Percentiles rank a stretch among this genome's conserved stretches.
Evolutionary conservation across 2,888 invertebrate species (phyloP).

Genomic region (Parnassius apollo): DNA sequence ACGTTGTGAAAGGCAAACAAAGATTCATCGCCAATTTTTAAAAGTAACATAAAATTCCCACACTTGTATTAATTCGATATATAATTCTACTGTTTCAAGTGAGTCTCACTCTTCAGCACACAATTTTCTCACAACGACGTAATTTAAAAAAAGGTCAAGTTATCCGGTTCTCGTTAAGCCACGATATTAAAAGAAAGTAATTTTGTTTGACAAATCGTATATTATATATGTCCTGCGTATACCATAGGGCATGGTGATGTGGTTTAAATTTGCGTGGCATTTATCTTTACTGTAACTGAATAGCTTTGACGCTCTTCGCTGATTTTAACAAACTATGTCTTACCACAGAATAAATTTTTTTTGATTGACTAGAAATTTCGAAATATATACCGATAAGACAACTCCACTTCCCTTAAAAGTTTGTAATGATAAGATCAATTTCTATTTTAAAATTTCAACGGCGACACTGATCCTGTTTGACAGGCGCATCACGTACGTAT

Average conservation of each 20-base stretch:
- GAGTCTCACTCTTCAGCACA: not conserved
- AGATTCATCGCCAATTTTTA: not conserved
- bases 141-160: conserved; percentile 40
- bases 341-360: not conserved
- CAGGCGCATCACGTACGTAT: conserved; percentile 15
- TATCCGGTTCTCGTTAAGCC: conserved; percentile 60
- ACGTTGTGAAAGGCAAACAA: too few species aligned
- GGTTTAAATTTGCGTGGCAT: not conserved
- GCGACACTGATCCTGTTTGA: conserved; percentile 13
- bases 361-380: too few species aligned
- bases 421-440: conserved; percentile 8
- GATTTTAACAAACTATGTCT: not conserved
- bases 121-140: conserved; percentile 1
- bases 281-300: conserved; percentile 5
- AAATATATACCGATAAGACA: not conserved
- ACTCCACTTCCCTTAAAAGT: not conserved
- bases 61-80: not conserved
- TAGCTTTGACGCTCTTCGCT: not conserved
- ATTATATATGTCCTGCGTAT: not conserved
- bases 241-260: conserved; percentile 1
- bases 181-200: conserved; percentile 47
- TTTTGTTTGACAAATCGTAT: conserved; percentile 33
- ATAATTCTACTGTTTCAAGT: not conserved
- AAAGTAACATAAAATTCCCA: not conserved
- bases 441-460: conserved; percentile 17